phyloP scores from a whole-genome alignment of 53 echinoderm and acorn worm genomes.

The Holothuria scabra region DNA sequence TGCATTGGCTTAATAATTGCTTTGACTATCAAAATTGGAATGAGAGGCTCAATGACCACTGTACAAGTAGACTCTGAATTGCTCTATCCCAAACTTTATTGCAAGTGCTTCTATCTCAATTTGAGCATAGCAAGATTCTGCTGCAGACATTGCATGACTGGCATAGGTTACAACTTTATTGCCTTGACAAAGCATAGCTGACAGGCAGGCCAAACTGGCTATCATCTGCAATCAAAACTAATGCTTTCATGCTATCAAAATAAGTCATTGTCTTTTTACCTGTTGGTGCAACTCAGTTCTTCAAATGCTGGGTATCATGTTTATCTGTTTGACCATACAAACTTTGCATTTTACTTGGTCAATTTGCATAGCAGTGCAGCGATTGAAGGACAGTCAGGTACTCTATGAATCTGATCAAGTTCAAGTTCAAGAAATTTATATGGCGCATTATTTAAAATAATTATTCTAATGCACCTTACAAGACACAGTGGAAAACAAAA shows the following conservation, averaged over 20 bases:
- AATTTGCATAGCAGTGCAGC: too few species aligned
- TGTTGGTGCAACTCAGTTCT: conserved; percentile 32
- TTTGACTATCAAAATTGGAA: too few species aligned
- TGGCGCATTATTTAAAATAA: too few species aligned
- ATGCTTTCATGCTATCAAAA: conserved; percentile 52
- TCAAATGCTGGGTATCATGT: too few species aligned
- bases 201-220: conserved; percentile 63
- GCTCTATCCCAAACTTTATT: conserved; percentile 64
- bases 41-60: conserved; percentile 46
- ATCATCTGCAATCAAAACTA: conserved; percentile 64
- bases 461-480: too few species aligned
- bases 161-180: conserved; percentile 55
- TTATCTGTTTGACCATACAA: too few species aligned
- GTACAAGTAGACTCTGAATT: conserved; percentile 71
- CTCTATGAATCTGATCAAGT: too few species aligned
- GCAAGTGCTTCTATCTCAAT: conserved; percentile 72
- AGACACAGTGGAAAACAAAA: too few species aligned
- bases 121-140: conserved; percentile 72
- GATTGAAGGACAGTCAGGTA: too few species aligned
- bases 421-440: too few species aligned
- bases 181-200: conserved; percentile 72
- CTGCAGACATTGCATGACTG: conserved; percentile 57
- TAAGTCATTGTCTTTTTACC: conserved; percentile 59
- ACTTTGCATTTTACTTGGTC: too few species aligned
- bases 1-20: too few species aligned